These are phyloP conservation scores for Paratilapia polleni DNA, from an alignment of 2,113 vertebrate genomes.

Conservation along the genomic window DNA sequence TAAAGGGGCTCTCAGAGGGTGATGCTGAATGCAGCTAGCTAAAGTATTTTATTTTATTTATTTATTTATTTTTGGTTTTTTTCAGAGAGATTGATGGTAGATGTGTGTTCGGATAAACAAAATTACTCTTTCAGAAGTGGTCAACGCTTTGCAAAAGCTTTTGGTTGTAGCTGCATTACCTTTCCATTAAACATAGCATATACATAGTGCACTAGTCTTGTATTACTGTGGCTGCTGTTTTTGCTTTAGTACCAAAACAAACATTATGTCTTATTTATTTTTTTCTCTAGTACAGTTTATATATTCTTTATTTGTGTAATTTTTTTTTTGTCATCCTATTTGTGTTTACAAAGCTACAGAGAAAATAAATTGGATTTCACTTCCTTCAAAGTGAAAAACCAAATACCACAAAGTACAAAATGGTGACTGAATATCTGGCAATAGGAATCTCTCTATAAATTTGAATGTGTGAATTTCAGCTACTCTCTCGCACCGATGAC, in stretches of 20 bases:
- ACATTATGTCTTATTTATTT: neutral
- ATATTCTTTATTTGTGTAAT: neutral
- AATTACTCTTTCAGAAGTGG: neutral
- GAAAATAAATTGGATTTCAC: constrained; percentile 33
- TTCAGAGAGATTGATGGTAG: neutral
- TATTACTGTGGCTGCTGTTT: neutral
- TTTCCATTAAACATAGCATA: neutral
- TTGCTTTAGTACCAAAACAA: neutral
- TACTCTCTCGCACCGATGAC: constrained; percentile 14
- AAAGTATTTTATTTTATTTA: neutral
- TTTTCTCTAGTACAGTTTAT: neutral
- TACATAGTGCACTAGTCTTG: neutral
- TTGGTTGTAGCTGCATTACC: neutral
- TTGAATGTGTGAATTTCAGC: constrained; percentile 26
- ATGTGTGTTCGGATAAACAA: neutral
- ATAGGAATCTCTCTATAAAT: constrained; percentile 21
- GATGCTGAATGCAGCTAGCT: neutral
- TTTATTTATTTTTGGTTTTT: neutral
- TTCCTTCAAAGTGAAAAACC: constrained; percentile 21
- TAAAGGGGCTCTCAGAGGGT: neutral
- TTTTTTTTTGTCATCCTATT: neutral
- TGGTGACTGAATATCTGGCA: constrained; percentile 19
- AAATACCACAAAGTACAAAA: neutral
- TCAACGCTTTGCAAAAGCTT: neutral
- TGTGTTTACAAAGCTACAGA: neutral